Evolutionary conservation across 2,888 invertebrate species (phyloP).

Genomic region (Trachelus stipa): DNA sequence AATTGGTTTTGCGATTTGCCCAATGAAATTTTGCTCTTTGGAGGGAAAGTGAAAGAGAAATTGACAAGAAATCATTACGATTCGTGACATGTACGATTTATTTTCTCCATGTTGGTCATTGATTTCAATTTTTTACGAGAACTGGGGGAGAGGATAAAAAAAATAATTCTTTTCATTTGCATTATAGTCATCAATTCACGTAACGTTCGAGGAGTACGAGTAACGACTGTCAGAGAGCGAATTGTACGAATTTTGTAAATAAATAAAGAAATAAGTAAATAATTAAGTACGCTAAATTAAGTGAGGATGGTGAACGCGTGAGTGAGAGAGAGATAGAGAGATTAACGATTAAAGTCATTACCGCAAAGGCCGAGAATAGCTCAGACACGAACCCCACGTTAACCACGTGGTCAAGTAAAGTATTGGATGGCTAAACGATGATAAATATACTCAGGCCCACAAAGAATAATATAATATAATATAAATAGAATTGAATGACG

Average conservation of each 20-base stretch:
- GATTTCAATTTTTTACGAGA: not conserved
- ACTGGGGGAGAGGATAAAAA: not conserved
- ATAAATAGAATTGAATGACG: conserved; percentile 22
- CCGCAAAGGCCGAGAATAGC: not conserved
- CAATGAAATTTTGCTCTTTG: not conserved
- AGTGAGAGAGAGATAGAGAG: not conserved
- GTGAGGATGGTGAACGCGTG: not conserved
- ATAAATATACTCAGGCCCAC: conserved; percentile 36
- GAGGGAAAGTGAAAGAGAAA: not conserved
- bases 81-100: not conserved
- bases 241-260: not conserved
- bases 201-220: not conserved
- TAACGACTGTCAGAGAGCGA: not conserved
- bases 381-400: not conserved
- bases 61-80: not conserved
- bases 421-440: not conserved
- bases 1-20: too few species aligned
- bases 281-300: not conserved
- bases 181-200: not conserved
- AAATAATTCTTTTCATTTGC: not conserved
- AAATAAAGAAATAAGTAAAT: not conserved
- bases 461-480: conserved; percentile 34
- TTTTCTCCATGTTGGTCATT: not conserved
- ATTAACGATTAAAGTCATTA: not conserved
- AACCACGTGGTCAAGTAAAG: not conserved